These are phyloP conservation scores for Macrobrachium nipponense DNA, from an alignment of 1,140 invertebrate genomes.

Conservation along the genomic window DNA sequence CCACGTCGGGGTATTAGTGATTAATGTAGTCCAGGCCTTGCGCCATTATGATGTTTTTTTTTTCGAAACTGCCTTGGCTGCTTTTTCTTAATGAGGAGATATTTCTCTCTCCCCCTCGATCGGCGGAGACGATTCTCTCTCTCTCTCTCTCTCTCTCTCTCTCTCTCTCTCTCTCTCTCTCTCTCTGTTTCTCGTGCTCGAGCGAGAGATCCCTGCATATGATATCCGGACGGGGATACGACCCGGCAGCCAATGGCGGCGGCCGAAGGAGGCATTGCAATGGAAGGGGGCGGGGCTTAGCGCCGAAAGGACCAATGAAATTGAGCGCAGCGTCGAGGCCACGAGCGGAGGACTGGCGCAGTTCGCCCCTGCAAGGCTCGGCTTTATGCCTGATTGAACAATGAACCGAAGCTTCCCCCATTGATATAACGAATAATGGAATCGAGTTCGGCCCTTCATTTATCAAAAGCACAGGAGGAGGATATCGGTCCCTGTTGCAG, in stretches of 20 bases:
- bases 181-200: too few relatives aligned
- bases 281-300: not conserved
- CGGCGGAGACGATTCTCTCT: not conserved
- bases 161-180: not conserved
- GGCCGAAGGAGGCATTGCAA: not conserved
- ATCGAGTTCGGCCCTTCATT: constrained; percentile 8
- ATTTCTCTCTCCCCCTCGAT: not conserved
- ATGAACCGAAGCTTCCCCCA: constrained; percentile 29
- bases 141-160: not conserved
- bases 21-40: constrained; percentile 18
- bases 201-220: not conserved
- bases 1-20: constrained; percentile 29
- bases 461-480: not conserved
- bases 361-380: constrained; percentile 18
- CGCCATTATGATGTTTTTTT: constrained; percentile 22
- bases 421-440: constrained; percentile 37
- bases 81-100: constrained; percentile 38
- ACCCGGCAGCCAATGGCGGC: constrained; percentile 18
- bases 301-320: not conserved
- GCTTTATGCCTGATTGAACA: constrained; percentile 37
- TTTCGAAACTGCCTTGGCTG: not conserved
- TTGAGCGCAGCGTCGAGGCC: not conserved
- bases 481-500: not conserved
- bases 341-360: constrained; percentile 12
- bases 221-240: constrained; percentile 7